phyloP scores from a whole-genome alignment of 2,797 vertebrate species.

The Sebastes kiyomatsui region DNA sequence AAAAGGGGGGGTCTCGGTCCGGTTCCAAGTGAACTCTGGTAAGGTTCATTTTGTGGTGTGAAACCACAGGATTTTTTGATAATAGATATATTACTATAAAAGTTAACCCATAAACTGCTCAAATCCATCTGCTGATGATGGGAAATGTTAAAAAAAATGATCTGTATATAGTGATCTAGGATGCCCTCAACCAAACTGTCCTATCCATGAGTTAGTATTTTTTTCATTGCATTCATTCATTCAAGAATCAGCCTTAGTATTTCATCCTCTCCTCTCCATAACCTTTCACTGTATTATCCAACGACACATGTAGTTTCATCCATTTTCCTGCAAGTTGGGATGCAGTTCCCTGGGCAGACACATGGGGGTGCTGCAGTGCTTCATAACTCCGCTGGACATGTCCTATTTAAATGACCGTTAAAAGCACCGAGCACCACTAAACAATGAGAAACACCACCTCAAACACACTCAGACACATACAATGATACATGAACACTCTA shows the following conservation, averaged over 20 bases:
- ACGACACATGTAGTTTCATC: background rate
- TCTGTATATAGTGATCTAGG: background rate
- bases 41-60: background rate
- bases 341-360: conserved; percentile 30
- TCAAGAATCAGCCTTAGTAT: background rate
- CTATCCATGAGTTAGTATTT: background rate
- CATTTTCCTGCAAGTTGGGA: background rate
- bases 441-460: background rate
- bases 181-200: background rate
- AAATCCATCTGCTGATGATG: background rate
- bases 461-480: background rate
- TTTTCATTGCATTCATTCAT: background rate
- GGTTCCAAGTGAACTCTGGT: background rate
- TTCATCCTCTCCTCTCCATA: background rate
- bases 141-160: background rate
- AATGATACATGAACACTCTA: background rate
- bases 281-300: background rate
- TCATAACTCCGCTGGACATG: conserved; percentile 6
- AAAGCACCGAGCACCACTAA: background rate
- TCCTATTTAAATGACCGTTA: background rate
- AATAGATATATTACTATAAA: background rate
- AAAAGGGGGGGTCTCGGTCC: background rate
- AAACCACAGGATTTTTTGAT: too few relatives aligned
- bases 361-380: conserved; percentile 57
- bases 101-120: background rate